Percentiles rank a stretch among this genome's conserved stretches.
Conservation (phyloP, 2,888 invertebrate genomes). For the Sussaba pulchella region DNA sequence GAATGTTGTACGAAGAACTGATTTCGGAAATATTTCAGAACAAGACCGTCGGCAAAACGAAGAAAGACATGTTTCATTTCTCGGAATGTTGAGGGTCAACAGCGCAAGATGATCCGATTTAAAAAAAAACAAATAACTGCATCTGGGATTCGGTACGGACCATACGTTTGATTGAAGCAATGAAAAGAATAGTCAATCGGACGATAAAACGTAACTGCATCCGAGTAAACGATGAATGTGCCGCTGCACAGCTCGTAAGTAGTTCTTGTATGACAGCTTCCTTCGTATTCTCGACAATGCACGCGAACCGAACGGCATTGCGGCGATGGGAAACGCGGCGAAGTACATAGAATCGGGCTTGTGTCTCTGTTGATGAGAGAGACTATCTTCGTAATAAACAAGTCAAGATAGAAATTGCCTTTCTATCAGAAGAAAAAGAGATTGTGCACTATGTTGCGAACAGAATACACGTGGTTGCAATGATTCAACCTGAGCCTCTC, state of each 20-base stretch:
- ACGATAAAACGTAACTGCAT: too few species aligned
- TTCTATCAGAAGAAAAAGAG: conserved; percentile 52
- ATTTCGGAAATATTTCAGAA: too few species aligned
- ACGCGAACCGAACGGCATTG: conserved; percentile 16
- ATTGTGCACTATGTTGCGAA: conserved; percentile 51
- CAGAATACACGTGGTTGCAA: conserved; percentile 61
- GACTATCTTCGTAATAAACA: conserved; percentile 55
- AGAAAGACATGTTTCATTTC: too few species aligned
- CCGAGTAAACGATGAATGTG: too few species aligned
- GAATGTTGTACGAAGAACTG: too few species aligned
- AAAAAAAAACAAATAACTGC: too few species aligned
- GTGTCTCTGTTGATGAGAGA: conserved; percentile 60
- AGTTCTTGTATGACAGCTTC: too few species aligned
- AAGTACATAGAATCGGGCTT: conserved; percentile 40
- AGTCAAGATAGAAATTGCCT: conserved; percentile 63
- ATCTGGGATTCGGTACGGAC: too few species aligned
- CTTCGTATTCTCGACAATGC: conserved; percentile 11
- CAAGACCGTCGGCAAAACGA: too few species aligned
- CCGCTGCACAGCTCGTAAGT: too few species aligned
- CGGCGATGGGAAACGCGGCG: conserved; percentile 7
- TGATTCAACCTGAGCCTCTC: conserved; percentile 62
- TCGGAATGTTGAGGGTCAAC: too few species aligned
- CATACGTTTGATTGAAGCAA: neutral
- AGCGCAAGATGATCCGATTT: too few species aligned
- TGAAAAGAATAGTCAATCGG: neutral